These are phyloP conservation scores for Drosophila repleta DNA, from an alignment of 1,140 invertebrate genomes.

Conservation along the genomic window DNA sequence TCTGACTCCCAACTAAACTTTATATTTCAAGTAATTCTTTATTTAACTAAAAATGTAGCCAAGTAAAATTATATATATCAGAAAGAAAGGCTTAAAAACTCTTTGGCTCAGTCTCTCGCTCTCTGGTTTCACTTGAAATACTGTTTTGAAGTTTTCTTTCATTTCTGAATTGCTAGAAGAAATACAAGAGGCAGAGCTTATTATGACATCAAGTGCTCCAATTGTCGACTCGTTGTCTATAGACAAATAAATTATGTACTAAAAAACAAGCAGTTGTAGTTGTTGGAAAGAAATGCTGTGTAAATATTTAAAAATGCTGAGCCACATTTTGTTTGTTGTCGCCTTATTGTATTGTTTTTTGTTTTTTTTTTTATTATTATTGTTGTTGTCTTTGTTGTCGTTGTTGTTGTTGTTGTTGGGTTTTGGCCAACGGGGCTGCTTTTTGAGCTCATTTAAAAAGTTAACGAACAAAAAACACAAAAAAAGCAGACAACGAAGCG, in stretches of 20 bases:
- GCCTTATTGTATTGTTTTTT: constrained; percentile 26
- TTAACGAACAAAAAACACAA: constrained; percentile 18
- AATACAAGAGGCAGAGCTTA: constrained; percentile 7
- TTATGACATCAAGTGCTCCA: constrained; percentile 64
- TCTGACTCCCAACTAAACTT: too few relatives aligned
- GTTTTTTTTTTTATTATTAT: constrained; percentile 15
- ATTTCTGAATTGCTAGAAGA: background rate
- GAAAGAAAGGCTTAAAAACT: too few relatives aligned
- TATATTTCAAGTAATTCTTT: too few relatives aligned
- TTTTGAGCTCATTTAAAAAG: constrained; percentile 53
- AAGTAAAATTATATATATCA: too few relatives aligned
- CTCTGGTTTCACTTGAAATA: background rate
- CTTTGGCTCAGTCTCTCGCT: too few relatives aligned
- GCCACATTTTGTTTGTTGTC: constrained; percentile 55
- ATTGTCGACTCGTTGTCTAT: constrained; percentile 53
- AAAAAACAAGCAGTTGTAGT: constrained; percentile 41
- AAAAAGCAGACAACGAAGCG: constrained; percentile 49
- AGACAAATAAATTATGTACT: constrained; percentile 66
- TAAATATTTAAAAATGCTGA: constrained; percentile 72
- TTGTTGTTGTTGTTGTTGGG: constrained; percentile 31
- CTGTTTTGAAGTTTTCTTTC: background rate
- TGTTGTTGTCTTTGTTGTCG: background rate
- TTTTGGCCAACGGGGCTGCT: constrained; percentile 61
- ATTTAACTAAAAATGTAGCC: too few relatives aligned
- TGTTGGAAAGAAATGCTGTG: constrained; percentile 69